Conservation (phyloP, 2,797 vertebrate species). For the Lutjanus argentimaculatus region DNA sequence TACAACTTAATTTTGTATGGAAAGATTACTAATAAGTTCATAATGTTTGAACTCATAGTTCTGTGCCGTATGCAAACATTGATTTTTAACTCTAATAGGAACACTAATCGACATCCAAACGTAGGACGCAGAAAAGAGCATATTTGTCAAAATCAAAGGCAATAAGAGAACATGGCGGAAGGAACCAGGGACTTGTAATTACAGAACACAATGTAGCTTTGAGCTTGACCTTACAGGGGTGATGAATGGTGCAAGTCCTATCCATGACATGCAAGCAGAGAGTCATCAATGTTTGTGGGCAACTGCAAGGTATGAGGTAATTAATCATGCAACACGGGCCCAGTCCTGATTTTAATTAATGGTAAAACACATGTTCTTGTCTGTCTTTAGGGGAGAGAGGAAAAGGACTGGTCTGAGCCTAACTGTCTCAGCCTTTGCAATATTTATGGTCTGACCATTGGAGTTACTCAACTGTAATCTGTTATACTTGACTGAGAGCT, state of each 20-base stretch:
- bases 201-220: constrained; percentile 71
- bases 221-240: constrained; percentile 79
- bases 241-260: constrained; percentile 82
- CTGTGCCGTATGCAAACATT: constrained; percentile 47
- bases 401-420: constrained; percentile 21
- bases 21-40: not conserved
- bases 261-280: constrained; percentile 76
- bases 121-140: constrained; percentile 18
- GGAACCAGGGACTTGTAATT: constrained; percentile 72
- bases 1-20: not conserved
- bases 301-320: constrained; percentile 74
- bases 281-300: constrained; percentile 81
- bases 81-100: constrained; percentile 49
- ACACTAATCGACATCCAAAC: constrained; percentile 50
- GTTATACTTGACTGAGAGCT: constrained; percentile 42
- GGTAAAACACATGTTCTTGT: constrained; percentile 66
- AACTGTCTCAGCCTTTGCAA: constrained; percentile 46
- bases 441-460: constrained; percentile 58
- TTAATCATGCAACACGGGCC: constrained; percentile 84
- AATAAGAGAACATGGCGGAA: constrained; percentile 40
- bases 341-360: constrained; percentile 82
- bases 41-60: not conserved
- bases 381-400: constrained; percentile 51
- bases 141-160: constrained; percentile 73
- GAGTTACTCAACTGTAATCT: constrained; percentile 40